phyloP scores from a whole-genome alignment of 2,113 vertebrate genomes.

The Sula dactylatra region DNA sequence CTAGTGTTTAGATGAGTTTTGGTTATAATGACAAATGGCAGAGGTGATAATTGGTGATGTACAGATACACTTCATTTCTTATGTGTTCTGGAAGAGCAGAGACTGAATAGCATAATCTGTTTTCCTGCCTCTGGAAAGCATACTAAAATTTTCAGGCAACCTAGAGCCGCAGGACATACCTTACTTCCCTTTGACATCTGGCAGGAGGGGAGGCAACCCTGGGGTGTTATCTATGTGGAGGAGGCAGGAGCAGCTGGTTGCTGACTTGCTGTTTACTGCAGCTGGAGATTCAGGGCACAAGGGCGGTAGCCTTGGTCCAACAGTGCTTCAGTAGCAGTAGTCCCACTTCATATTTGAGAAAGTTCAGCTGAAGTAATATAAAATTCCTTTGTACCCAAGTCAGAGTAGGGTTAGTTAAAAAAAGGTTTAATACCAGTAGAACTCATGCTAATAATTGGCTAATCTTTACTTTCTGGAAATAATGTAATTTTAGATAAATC shows the following conservation, averaged over 20 bases:
- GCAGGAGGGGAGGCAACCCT: background rate
- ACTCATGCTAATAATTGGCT: background rate
- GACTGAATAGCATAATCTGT: background rate
- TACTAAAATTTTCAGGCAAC: background rate
- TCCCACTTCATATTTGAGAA: background rate
- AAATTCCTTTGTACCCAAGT: background rate
- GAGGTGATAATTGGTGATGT: background rate
- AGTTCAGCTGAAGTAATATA: background rate
- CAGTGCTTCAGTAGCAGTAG: background rate
- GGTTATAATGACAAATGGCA: background rate
- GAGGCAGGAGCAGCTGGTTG: background rate
- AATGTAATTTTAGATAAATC: background rate
- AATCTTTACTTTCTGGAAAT: background rate
- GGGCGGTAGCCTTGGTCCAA: no score
- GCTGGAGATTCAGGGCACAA: background rate
- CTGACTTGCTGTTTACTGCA: background rate
- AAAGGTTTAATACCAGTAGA: background rate
- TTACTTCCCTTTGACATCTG: background rate
- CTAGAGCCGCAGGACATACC: background rate
- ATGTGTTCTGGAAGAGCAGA: background rate
- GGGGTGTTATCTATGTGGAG: background rate
- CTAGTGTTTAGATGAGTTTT: background rate
- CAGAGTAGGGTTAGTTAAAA: background rate
- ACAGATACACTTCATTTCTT: background rate
- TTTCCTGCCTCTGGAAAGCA: background rate